Evolutionary conservation across 1,140 invertebrate species (phyloP), one percentile per base, ranked within the genome.

Genomic region (Nomia melanderi): DNA sequence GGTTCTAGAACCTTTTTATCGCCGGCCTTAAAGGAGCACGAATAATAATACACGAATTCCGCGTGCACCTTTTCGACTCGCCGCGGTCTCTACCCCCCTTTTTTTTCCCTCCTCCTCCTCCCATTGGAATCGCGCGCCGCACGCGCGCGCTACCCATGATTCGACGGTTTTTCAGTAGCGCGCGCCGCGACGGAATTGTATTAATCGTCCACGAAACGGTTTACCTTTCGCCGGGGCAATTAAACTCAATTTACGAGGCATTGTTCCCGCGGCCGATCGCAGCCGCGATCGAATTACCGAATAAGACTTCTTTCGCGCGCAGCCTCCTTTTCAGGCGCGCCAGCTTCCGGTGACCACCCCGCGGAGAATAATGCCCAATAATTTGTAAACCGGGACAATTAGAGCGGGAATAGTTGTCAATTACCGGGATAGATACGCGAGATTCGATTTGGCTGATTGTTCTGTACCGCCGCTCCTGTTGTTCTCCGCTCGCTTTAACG

Each of bases 1-100:
- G 76, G 75, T 73, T 53, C 57, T 66, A 67, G 56, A 56, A 57
- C 29, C 75, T 86, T 89, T 88, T 88, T 86, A 81, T 81, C 72
- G 57, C 66, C 59, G 62, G 29, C 86, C 84, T 86, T 88, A 89
- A 89, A 88, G 83, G 86, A 77, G 81, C 77, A 74, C n/a, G 64
- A 81, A 82, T 88, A 90, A 87, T 87, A 85, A 88, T 87, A 87
- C 78, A 78, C 81, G 84, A 71, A 86, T 84, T 77, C 76, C 75
- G 64, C 33, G 66, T 50, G 56, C 70, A 65, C 41, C 60, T 77
- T 77, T 77, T 77, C 60, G 74, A 75, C 66, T 56, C 54, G 12
- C 27, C 23, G 17, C 9, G 31, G 54, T 7, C 39, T 54, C 53
- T 9, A 25, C 53, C 5, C 4, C 20, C 7, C 47, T n/a, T n/a